These are phyloP conservation scores for Petrocephalus zakoni DNA, from an alignment of 2,113 vertebrate species.

Conservation along the genomic window DNA sequence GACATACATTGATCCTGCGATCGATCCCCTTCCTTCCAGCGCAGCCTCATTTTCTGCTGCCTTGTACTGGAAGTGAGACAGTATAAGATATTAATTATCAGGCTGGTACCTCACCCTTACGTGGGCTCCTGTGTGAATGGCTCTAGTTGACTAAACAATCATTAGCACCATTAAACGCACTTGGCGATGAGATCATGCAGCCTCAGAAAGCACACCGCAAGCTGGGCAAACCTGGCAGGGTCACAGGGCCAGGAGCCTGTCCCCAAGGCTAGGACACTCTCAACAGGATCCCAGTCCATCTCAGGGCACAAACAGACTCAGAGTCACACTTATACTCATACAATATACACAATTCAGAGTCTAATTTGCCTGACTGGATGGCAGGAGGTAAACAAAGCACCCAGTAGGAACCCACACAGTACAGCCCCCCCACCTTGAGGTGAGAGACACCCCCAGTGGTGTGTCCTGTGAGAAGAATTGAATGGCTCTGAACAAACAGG, in stretches of 20 bases:
- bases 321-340: not conserved
- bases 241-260: not conserved
- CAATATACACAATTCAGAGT: not conserved
- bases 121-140: slow-evolving; percentile 33
- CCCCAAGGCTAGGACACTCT: not conserved
- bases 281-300: not conserved
- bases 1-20: not conserved
- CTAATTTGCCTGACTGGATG: not conserved
- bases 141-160: slow-evolving; percentile 52
- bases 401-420: not conserved
- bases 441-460: slow-evolving; percentile 6
- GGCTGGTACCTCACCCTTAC: slow-evolving; percentile 35
- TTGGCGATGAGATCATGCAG: slow-evolving; percentile 38
- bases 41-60: not conserved
- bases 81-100: slow-evolving; percentile 37
- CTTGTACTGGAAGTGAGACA: not conserved
- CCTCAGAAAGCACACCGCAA: not conserved
- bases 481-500: slow-evolving; percentile 47
- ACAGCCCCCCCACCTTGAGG: not conserved
- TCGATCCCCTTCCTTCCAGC: not conserved
- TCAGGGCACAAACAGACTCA: not conserved
- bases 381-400: not conserved
- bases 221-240: slow-evolving; percentile 24
- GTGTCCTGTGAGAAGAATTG: slow-evolving; percentile 48
- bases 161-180: slow-evolving; percentile 38